Percentiles rank a stretch among this genome's conserved stretches.
Evolutionary conservation across 2,113 vertebrate genomes (phyloP).

Genomic region (Labeo catla): DNA sequence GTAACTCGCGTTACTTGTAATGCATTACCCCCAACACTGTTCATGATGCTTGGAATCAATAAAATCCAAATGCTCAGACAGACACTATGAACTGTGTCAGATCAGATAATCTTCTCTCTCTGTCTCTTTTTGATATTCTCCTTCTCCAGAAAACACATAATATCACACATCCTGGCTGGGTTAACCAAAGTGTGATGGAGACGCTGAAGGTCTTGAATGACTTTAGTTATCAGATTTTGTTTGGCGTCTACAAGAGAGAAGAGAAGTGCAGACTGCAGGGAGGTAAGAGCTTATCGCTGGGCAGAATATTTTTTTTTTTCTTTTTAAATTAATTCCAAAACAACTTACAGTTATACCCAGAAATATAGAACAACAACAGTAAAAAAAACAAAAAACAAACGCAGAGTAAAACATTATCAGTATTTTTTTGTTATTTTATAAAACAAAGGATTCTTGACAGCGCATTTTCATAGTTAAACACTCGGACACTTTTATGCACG

Average conservation of each 20-base stretch:
- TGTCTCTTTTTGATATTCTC: not conserved
- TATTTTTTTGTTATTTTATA: not conserved
- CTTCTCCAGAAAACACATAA: slow-evolving; percentile 76
- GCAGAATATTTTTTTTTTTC: not conserved
- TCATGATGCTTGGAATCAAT: not conserved
- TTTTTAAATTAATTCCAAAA: not conserved
- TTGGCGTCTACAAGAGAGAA: slow-evolving; percentile 80
- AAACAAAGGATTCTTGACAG: not conserved
- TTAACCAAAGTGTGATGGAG: slow-evolving; percentile 80
- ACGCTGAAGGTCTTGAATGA: slow-evolving; percentile 83
- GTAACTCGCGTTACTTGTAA: too few species aligned
- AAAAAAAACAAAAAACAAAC: not conserved
- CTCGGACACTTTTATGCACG: not conserved
- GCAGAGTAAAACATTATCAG: not conserved
- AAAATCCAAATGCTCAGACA: not conserved
- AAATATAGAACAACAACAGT: too few species aligned
- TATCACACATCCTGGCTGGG: slow-evolving; percentile 78
- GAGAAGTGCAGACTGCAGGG: slow-evolving; percentile 93
- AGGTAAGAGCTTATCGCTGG: slow-evolving; percentile 75
- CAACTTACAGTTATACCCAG: not conserved
- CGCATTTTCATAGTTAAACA: slow-evolving; percentile 3
- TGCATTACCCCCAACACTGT: too few species aligned
- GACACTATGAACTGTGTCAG: too few species aligned
- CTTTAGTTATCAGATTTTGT: slow-evolving; percentile 86
- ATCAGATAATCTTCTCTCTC: not conserved